phyloP scores from a whole-genome alignment of 2,113 vertebrate genomes.

The Psophia crepitans region DNA sequence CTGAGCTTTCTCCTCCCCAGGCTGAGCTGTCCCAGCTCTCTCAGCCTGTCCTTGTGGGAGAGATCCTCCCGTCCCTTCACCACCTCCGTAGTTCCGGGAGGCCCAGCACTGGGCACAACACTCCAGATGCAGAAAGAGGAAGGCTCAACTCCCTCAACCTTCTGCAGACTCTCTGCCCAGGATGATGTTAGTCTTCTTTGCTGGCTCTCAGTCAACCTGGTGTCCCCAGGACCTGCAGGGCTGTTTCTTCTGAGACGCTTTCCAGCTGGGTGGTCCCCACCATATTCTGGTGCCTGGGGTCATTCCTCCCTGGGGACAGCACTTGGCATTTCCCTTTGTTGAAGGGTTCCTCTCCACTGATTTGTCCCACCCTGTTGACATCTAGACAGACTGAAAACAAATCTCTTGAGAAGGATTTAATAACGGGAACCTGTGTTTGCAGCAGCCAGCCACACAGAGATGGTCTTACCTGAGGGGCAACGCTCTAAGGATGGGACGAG shows the following conservation, averaged over 20 bases:
- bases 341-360: neutral
- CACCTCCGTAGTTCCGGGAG: neutral
- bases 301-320: neutral
- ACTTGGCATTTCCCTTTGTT: neutral
- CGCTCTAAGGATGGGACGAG: no score
- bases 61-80: neutral
- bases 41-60: neutral
- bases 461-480: neutral
- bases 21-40: neutral
- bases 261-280: neutral
- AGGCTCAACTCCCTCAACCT: neutral
- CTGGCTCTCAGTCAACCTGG: neutral
- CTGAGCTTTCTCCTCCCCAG: neutral
- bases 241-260: neutral
- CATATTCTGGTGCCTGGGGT: rapidly evolving
- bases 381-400: neutral
- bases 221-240: neutral
- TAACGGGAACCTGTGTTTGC: neutral
- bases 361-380: neutral
- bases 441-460: neutral
- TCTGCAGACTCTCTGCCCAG: neutral
- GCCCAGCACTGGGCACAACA: neutral
- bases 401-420: neutral
- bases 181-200: neutral
- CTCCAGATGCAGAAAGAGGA: neutral